These are phyloP conservation scores for Chaitophorus viminalis DNA, from an alignment of 2,888 invertebrate species.

Conservation along the genomic window DNA sequence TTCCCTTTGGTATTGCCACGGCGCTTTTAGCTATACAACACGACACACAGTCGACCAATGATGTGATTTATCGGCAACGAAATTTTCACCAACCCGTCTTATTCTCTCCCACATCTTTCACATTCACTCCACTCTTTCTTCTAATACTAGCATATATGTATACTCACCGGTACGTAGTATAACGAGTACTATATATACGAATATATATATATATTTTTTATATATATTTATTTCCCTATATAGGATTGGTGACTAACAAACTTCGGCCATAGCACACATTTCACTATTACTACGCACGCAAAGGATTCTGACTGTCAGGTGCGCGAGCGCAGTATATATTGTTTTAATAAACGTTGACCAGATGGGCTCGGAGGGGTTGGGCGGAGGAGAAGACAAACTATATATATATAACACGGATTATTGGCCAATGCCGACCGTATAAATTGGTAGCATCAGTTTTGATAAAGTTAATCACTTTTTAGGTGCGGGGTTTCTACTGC, in stretches of 20 bases:
- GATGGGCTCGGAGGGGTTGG: not conserved
- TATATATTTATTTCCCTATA: too few relatives aligned
- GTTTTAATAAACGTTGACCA: slow-evolving; percentile 46
- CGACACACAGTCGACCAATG: slow-evolving; percentile 11
- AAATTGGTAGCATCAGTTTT: slow-evolving; percentile 44
- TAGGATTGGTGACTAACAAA: not conserved
- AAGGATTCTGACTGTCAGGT: slow-evolving; percentile 49
- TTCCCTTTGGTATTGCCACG: not conserved
- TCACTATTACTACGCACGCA: slow-evolving; percentile 37
- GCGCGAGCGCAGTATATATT: slow-evolving; percentile 31
- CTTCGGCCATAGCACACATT: slow-evolving; percentile 19
- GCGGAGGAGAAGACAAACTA: too few relatives aligned
- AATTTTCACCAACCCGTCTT: not conserved
- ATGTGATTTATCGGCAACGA: slow-evolving; percentile 42
- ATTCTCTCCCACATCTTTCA: not conserved
- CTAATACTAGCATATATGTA: too few relatives aligned
- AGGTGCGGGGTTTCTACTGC: not conserved
- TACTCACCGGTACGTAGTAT: not conserved
- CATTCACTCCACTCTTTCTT: rapidly evolving
- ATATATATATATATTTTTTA: not conserved
- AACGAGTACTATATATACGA: too few relatives aligned
- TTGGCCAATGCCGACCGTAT: slow-evolving; percentile 38
- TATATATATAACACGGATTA: slow-evolving; percentile 4
- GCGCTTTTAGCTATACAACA: not conserved
- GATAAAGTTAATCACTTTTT: slow-evolving; percentile 50